Evolutionary conservation across 2,888 invertebrate species (phyloP), one percentile per base, ranked within the genome.

Genomic region (Pantelozetes paolii): DNA sequence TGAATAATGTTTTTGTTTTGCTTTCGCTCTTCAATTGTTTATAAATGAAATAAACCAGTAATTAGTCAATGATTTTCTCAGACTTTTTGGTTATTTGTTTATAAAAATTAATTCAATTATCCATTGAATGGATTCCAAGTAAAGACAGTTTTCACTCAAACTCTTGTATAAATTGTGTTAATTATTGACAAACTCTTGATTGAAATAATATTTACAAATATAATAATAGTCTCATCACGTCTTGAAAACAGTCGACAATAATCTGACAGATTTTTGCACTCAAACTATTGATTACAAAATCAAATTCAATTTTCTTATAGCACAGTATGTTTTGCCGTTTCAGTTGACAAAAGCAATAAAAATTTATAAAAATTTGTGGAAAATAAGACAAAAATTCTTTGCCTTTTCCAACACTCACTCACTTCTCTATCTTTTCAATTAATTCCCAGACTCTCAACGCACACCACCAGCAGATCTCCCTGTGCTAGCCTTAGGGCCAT

Each of bases 41-140:
- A 30, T 28, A 30, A 59, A 59, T 59, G 28, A 59, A 59, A 59
- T 59, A 59, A 59, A 30, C 59, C 59, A 59, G 3, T 59, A 30
- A 59, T 59, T 28, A 59, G 30, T 32, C 15, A 50, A 45, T 45
- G 45, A 45, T 2, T 50, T 50, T 50, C 45, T 11, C 2, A 2
- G 11, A 15, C 18, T 50, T 50, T 13, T n/a, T 15, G 15, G 5
- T 20, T 50, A n/a, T 23, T 50, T 50, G n/a, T 23, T 20, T 45
- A 45, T 45, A 45, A 45, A 45, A 45, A 36, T 36, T 8, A 36
- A 36, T 36, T 36, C 6, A 36, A 8, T 36, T 36, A 8, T 36
- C 36, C 11, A 8, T 36, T 15, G 45, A 45, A 13, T 45, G 6
- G 18, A 13, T 45, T 15, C 6, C 18, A 45, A 45, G 15, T 15